phyloP scores from a whole-genome alignment of 1,140 invertebrate species.

The Rhyacophila brunnea region DNA sequence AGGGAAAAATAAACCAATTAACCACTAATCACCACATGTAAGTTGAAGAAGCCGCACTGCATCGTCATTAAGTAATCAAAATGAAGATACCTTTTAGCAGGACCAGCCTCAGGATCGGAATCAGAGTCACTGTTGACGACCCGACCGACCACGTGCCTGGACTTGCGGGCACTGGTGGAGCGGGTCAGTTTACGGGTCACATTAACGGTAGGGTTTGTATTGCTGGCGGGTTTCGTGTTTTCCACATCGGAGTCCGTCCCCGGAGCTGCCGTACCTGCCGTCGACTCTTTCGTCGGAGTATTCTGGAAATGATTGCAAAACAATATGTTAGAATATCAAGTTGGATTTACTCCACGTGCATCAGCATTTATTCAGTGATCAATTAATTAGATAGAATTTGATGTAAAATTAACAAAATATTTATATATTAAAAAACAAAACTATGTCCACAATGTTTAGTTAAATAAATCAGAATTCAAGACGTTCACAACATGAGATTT shows the following conservation, averaged over 20 bases:
- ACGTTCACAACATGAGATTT: too few species aligned
- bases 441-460: too few species aligned
- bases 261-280: conserved; percentile 46
- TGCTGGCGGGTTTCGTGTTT: conserved; percentile 21
- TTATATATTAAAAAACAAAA: too few species aligned
- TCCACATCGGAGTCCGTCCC: conserved; percentile 41
- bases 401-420: too few species aligned
- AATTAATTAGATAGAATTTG: too few species aligned
- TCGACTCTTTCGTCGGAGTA: conserved; percentile 34
- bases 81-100: conserved; percentile 29
- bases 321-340: neutral
- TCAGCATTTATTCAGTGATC: too few species aligned
- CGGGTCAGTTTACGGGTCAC: conserved; percentile 55
- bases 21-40: too few species aligned
- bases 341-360: too few species aligned
- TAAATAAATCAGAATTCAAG: too few species aligned
- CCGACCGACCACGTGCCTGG: conserved; percentile 55
- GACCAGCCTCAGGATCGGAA: conserved; percentile 47
- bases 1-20: too few species aligned
- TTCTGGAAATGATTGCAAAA: conserved; percentile 37
- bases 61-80: too few species aligned
- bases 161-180: conserved; percentile 56
- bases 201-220: conserved; percentile 26
- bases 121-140: conserved; percentile 51
- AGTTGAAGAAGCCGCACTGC: too few species aligned